Base-by-base conservation (phyloP, 2,797 vertebrate genomes). In the Helarctos malayanus region DNA sequence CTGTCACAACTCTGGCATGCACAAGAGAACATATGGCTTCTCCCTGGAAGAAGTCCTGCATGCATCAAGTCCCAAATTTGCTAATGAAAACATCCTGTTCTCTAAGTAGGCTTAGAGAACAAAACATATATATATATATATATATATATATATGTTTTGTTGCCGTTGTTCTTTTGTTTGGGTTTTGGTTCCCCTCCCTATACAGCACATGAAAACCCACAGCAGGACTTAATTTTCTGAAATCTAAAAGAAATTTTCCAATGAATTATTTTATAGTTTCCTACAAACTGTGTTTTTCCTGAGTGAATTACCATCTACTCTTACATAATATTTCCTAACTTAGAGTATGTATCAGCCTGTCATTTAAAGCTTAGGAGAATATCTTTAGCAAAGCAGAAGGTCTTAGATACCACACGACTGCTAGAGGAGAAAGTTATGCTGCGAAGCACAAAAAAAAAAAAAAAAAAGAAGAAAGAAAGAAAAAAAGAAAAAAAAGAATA, bases 41-140 rank as follows among this genome's bases (percentile, higher is more conserved):
- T 97, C 61, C 93, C 94, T 90, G 80, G 81, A 97, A 71, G 35
- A 94, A 94, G 35, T 52, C 63, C 80, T 95, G 75, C 95, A 87
- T 59, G 61, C 61, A 81, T 61, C 78, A 68, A 57, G n/a, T 81
- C 16, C 89, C 52, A 76, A 76, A 89, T 94, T 93, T 95, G 89
- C 61, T 91, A 75, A 96, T 89, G 52, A 86, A 98, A 98, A 69
- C 79, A 92, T 63, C 71, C 73, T 92, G 18, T 32, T 96, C 71
- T 94, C 38, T 45, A 73, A 15, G 14, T 6, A 75, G 89, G 87
- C 82, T 92, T 75, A 76, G 63, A 90, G 13, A 91, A 75, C 16
- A 75, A 75, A 29, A 75, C 68, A 71, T 54, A 79, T 29, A 1
- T 21, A 35, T 52, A 59, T 81, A 19, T 80, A 35, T 52, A 59